Conservation (phyloP, 2,888 invertebrate genomes). For the Thera britannica region DNA sequence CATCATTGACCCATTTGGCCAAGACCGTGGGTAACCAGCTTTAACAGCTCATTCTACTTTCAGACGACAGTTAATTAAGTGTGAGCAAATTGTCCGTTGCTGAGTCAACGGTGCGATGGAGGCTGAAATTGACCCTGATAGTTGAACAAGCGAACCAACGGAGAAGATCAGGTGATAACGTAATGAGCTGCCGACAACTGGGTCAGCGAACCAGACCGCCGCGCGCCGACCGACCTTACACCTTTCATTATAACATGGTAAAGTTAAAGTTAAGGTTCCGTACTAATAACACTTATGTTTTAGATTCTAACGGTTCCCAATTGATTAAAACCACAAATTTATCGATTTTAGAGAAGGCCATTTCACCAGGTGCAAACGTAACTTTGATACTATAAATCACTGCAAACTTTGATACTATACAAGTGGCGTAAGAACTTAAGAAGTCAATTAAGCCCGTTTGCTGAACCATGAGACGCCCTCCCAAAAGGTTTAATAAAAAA, state of each 20-base stretch:
- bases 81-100: conserved; percentile 44
- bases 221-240: conserved; percentile 5
- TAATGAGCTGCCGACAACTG: conserved; percentile 7
- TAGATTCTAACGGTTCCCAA: not conserved
- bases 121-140: conserved; percentile 50
- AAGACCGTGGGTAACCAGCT: conserved; percentile 31
- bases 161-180: conserved; percentile 12
- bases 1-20: conserved; percentile 31
- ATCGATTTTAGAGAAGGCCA: not conserved
- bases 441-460: too few relatives aligned
- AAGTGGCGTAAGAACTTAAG: not conserved
- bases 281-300: not conserved
- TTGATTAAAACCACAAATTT: too few relatives aligned
- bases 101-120: conserved; percentile 29
- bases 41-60: conserved; percentile 39
- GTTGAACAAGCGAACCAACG: conserved; percentile 26
- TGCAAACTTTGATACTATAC: too few relatives aligned
- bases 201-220: conserved; percentile 7
- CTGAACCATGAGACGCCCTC: conserved; percentile 15
- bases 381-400: too few relatives aligned
- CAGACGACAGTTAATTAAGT: conserved; percentile 40
- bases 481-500: conserved; percentile 8
- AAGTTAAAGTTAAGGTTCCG: not conserved
- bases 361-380: too few relatives aligned
- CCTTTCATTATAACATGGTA: not conserved